Evolutionary conservation across 2,797 vertebrate species (phyloP), one percentile per base, ranked within the genome.

Genomic region (Erithacus rubecula): DNA sequence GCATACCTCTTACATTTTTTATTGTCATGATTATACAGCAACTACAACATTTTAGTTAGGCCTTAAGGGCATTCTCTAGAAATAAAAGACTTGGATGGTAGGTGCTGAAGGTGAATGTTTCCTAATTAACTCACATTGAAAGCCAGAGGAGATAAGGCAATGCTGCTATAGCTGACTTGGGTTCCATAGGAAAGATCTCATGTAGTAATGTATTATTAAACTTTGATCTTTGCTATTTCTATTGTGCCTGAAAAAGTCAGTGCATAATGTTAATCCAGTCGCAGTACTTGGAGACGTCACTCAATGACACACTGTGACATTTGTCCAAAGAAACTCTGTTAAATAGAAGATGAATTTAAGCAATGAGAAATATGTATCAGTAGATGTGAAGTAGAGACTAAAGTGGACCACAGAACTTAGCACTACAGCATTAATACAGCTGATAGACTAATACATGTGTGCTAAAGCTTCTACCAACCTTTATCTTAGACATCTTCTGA

Each of bases 101-200:
- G 84, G 51, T 72, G 91, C 56, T 83, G 62, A 86, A 76, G 63
- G 52, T 71, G 83, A 92, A 75, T 43, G 18, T 62, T 94, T 95
- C 62, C 75, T 90, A 94, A 92, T 94, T 95, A 95, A 94, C 76
- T 89, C 14, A 7, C 17, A 89, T 11, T 82, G 90, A 89, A 81
- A 80, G 74, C 89, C 87, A 92, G 64, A 47, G 55, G 75, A 95
- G 78, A 88, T 87, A 78, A 93, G 43, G 39, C 59, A 77, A 46
- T 60, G 27, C 17, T 77, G 52, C 62, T 51, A 56, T 44, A 49
- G 32, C 29, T 81, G 88, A 87, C 49, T 91, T 77, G 80, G 71
- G 51, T 51, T 92, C 52, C 53, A 68, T 19, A 90, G 52, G 36
- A 77, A 91, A 65, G 77, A 76, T 76, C 52, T 75, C 55, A 34